Evolutionary conservation across 2,888 invertebrate genomes (phyloP).

Genomic region (Drymonia ruficornis): DNA sequence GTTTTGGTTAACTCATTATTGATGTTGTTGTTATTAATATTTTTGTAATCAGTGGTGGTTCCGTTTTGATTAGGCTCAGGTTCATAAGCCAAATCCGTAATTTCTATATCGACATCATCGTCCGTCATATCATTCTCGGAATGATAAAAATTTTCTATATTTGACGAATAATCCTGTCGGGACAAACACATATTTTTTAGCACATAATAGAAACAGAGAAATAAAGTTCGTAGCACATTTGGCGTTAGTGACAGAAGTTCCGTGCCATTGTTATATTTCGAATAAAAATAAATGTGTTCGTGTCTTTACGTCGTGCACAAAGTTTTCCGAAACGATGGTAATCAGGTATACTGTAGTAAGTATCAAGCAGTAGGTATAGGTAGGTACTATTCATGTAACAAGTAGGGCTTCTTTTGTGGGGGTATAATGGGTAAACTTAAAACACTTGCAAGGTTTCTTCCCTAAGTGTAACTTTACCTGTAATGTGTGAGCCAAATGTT

Average conservation of each 20-base stretch:
- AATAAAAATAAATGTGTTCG: not conserved
- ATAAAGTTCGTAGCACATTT: too few relatives aligned
- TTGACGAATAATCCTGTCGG: constrained; percentile 77
- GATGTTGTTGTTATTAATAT: constrained; percentile 71
- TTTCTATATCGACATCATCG: constrained; percentile 77
- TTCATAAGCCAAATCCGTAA: constrained; percentile 60
- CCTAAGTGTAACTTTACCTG: constrained; percentile 66
- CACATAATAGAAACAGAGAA: not conserved
- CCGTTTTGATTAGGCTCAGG: constrained; percentile 50
- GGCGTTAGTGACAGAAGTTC: too few relatives aligned
- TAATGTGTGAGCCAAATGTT: constrained; percentile 91
- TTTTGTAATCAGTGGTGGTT: constrained; percentile 49
- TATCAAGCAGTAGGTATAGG: too few relatives aligned
- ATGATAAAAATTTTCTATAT: constrained; percentile 76
- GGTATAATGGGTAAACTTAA: constrained; percentile 41
- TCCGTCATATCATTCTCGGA: constrained; percentile 83
- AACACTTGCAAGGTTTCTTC: constrained; percentile 52
- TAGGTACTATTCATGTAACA: constrained; percentile 34
- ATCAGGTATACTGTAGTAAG: too few relatives aligned
- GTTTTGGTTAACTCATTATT: constrained; percentile 43
- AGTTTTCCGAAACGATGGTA: too few relatives aligned
- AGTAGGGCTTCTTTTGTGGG: constrained; percentile 55
- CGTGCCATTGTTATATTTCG: too few relatives aligned
- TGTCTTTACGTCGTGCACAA: not conserved
- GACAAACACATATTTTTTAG: constrained; percentile 4